Percentiles rank a stretch among this genome's conserved stretches.
phyloP scores from a whole-genome alignment of 2,113 vertebrate genomes.

The Hucho hucho region DNA sequence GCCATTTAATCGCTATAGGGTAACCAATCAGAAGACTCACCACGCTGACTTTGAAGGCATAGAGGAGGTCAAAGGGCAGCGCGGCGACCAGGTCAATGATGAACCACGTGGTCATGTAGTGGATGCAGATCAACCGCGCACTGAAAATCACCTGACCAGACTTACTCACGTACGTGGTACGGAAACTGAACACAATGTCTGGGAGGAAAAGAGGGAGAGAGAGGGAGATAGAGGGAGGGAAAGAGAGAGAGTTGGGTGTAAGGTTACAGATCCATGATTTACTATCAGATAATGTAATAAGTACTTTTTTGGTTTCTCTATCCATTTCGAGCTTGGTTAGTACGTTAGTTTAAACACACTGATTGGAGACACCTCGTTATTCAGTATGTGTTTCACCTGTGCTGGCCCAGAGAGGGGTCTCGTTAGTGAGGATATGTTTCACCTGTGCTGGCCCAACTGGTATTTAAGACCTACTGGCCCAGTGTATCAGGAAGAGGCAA shows the following conservation, averaged over 20 bases:
- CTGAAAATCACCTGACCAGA: constrained; percentile 98
- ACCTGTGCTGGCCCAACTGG: too few relatives aligned
- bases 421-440: too few relatives aligned
- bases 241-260: neutral
- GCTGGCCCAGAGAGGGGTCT: too few relatives aligned
- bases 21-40: constrained; percentile 75
- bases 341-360: too few relatives aligned
- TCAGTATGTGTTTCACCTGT: too few relatives aligned
- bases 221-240: neutral
- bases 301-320: too few relatives aligned
- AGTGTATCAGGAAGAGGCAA: too few relatives aligned
- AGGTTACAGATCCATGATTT: neutral
- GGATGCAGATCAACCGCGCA: constrained; percentile 96
- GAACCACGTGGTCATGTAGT: constrained; percentile 98
- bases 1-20: neutral
- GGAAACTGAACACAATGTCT: constrained; percentile 98
- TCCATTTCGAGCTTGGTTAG: too few relatives aligned
- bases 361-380: too few relatives aligned
- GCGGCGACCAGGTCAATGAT: constrained; percentile 97
- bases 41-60: constrained; percentile 97
- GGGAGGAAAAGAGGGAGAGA: constrained; percentile 45
- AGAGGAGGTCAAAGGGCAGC: constrained; percentile 95
- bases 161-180: constrained; percentile 97
- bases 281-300: too few relatives aligned
- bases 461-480: too few relatives aligned